Base-by-base conservation (phyloP, 1,140 invertebrate genomes). In the Lepidurus apus region DNA sequence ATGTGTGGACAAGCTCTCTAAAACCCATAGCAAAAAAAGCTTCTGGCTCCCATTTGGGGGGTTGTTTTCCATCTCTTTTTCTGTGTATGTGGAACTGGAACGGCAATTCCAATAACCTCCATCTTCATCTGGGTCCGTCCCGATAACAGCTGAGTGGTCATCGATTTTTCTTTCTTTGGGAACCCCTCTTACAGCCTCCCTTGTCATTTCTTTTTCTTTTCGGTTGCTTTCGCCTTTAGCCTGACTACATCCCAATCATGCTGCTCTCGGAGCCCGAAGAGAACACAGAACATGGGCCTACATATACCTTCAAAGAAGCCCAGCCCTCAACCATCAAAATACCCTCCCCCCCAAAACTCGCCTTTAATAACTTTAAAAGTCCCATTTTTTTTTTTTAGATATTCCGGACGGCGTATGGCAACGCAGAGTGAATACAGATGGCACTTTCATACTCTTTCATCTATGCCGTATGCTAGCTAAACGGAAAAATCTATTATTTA, bases 101-200 rank as follows among this genome's bases (percentile, higher is more conserved):
- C 53, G 17, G 53, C 53, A 65, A 65, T 65, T 65, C 53, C 53
- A 65, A 65, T 65, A 65, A 65, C 53, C 53, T 65, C 53, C 53
- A 65, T 65, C 53, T 65, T 65, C 53, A 65, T 65, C 53, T 65
- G 53, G 53, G 53, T 65, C 13, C 21, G 53, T 65, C 53, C 53
- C 53, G 53, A 65, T 65, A 65, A 65, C 53, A 65, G 53, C 53
- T 65, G 53, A 65, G 53, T 65, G 53, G 53, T 65, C 53, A 65
- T 65, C 53, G 53, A 65, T 65, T 65, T 65, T 65, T 65, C 53
- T 65, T 65, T 65, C 53, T 9, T 65, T 65, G 2, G 34, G 34
- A 34, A 34, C 34, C 53, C 9, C 21, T 65, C 53, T 65, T 65
- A n/a, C 53, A 65, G 53, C 53, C 53, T 65, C 53, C 1, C 53